Percentiles rank a stretch among this genome's conserved stretches.
These are phyloP conservation scores for Leptothorax acervorum DNA, from an alignment of 2,888 invertebrate genomes.

Conservation along the genomic window DNA sequence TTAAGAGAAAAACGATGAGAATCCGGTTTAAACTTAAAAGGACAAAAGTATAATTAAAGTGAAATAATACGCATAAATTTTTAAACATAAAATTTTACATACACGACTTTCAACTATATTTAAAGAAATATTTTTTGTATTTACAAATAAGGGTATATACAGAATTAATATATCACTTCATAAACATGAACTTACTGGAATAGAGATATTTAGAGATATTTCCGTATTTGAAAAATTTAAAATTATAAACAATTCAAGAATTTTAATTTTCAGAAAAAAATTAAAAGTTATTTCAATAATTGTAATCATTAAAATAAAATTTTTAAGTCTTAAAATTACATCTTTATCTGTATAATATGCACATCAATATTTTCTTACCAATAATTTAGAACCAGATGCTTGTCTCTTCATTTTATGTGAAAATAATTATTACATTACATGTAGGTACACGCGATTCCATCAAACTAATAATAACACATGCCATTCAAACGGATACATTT, in stretches of 20 bases:
- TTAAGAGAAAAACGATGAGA: not conserved
- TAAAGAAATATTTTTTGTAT: not conserved
- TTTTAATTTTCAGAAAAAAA: not conserved
- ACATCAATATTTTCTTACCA: not conserved
- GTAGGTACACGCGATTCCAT: not conserved
- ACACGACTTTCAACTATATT: not conserved
- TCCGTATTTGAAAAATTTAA: not conserved
- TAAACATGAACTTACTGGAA: not conserved
- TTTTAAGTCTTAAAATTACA: no score
- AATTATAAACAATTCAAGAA: not conserved
- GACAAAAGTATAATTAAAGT: not conserved
- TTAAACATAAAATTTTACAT: not conserved
- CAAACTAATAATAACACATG: not conserved
- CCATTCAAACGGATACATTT: not conserved
- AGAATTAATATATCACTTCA: slow-evolving; percentile 2
- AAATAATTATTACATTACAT: not conserved
- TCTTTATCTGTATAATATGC: not conserved
- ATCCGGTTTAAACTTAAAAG: not conserved
- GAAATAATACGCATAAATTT: not conserved
- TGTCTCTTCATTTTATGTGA: not conserved
- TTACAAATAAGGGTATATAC: not conserved
- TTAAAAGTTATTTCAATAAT: not conserved
- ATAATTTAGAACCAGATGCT: not conserved
- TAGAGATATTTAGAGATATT: not conserved
- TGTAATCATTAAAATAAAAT: not conserved